Conservation (phyloP, 2,888 invertebrate species). For the Philaethria dido region DNA sequence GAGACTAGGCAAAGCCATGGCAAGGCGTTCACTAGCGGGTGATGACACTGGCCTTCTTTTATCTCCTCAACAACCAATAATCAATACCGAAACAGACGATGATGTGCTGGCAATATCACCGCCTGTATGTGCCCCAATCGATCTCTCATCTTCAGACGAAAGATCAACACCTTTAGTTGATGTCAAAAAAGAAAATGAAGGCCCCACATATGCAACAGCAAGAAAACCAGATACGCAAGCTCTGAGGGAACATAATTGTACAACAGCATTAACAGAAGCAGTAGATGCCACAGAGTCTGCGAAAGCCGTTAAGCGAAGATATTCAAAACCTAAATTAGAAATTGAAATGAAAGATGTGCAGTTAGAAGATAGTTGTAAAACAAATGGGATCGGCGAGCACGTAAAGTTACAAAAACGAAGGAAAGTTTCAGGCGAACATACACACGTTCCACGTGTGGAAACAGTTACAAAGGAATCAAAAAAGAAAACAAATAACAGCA, state of each 20-base stretch:
- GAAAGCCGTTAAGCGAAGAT: constrained; percentile 72
- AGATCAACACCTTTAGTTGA: constrained; percentile 73
- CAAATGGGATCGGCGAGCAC: constrained; percentile 81
- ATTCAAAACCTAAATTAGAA: constrained; percentile 76
- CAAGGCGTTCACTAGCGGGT: constrained; percentile 84
- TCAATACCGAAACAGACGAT: constrained; percentile 77
- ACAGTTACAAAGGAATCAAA: constrained; percentile 64
- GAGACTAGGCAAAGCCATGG: constrained; percentile 86
- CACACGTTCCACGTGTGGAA: constrained; percentile 58
- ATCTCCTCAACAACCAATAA: constrained; percentile 57
- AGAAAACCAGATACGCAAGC: constrained; percentile 76
- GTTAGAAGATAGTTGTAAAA: constrained; percentile 73
- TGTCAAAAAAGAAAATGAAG: constrained; percentile 78
- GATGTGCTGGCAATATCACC: constrained; percentile 80
- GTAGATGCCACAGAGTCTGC: constrained; percentile 58
- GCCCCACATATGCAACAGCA: constrained; percentile 65
- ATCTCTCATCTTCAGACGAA: constrained; percentile 79
- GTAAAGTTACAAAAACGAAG: constrained; percentile 81
- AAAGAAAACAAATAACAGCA: constrained; percentile 58
- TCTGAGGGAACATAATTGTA: constrained; percentile 71
- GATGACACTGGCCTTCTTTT: constrained; percentile 81
- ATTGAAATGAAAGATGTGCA: constrained; percentile 79
- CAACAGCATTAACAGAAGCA: constrained; percentile 55
- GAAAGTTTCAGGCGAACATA: constrained; percentile 76
- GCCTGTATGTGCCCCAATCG: constrained; percentile 73